Evolutionary conservation across 2,888 invertebrate genomes (phyloP), one percentile per base, ranked within the genome.

Genomic region (Mesorhabditis sp.): DNA sequence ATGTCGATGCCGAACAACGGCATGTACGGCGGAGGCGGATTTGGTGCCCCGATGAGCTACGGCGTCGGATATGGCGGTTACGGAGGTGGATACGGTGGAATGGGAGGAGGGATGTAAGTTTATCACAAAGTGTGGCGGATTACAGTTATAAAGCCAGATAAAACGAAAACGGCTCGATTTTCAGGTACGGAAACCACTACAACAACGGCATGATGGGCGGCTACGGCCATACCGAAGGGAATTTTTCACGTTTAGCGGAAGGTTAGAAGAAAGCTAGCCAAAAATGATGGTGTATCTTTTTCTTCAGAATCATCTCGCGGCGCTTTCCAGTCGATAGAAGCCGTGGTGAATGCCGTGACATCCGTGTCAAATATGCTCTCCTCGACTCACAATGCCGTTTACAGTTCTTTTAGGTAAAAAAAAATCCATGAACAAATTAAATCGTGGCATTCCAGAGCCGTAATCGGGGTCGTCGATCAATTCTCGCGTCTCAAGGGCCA

Each of bases 351-450:
- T 79, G 94, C 96, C 0, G 92, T 78, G 4, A 92, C 92, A 28
- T 95, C 96, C 67, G 91, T 97, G 4, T 93, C 95, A 4, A 93
- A 94, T 90, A 95, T 97, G 94, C 87, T 97, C 70, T 96, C 96
- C 85, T 95, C 95, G 42, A 95, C 96, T 64, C 95, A 94, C 87
- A 92, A 93, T 86, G 95, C 96, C 4, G 90, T 97, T 83, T 93
- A 94, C 41, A 95, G 92, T 86, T 95, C 96, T 0, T 97, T 96
- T 86, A 90, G 58, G 58, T 50, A 50, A 50, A 50, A 6, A 50
- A 50, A n/a, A 58, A 13, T 13, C 2, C 58, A 10, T 58, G 10
- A n/a, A n/a, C n/a, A 10, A 58, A 58, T 58, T 58, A 2, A n/a
- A 58, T 58, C 10, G 63, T 13, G n/a, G 7, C 63, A 13, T 63